phyloP scores from a whole-genome alignment of 2,113 vertebrate species.

The Antechinus stuartii region DNA sequence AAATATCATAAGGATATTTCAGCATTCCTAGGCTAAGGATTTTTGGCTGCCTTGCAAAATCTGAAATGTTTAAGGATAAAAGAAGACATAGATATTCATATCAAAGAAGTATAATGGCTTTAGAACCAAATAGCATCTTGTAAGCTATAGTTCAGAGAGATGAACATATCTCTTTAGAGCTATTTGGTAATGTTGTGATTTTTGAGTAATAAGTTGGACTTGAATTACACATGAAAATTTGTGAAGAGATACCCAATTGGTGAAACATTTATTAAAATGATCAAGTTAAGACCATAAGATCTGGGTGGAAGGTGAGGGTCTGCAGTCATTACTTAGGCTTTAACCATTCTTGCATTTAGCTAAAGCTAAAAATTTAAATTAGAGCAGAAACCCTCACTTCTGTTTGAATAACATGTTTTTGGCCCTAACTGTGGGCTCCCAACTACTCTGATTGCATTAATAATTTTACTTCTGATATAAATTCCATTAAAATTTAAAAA shows the following conservation, averaged over 20 bases:
- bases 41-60: slow-evolving; percentile 17
- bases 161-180: neutral
- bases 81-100: neutral
- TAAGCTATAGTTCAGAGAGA: neutral
- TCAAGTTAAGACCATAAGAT: neutral
- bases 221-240: neutral
- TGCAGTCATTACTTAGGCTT: neutral
- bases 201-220: neutral
- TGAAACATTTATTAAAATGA: neutral
- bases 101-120: neutral
- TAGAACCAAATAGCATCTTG: neutral
- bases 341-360: neutral
- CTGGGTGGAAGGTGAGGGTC: neutral
- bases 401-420: neutral
- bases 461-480: neutral
- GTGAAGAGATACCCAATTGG: neutral
- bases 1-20: slow-evolving; percentile 9
- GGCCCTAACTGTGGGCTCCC: neutral
- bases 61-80: neutral
- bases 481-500: neutral
- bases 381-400: neutral
- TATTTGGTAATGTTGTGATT: neutral
- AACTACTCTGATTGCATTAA: neutral
- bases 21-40: neutral
- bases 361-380: neutral